A percentile compares a stretch with the other conserved stretches of the same genome.
Conservation (phyloP, 1,140 invertebrate genomes). For the Carcinoscorpius rotundicauda region DNA sequence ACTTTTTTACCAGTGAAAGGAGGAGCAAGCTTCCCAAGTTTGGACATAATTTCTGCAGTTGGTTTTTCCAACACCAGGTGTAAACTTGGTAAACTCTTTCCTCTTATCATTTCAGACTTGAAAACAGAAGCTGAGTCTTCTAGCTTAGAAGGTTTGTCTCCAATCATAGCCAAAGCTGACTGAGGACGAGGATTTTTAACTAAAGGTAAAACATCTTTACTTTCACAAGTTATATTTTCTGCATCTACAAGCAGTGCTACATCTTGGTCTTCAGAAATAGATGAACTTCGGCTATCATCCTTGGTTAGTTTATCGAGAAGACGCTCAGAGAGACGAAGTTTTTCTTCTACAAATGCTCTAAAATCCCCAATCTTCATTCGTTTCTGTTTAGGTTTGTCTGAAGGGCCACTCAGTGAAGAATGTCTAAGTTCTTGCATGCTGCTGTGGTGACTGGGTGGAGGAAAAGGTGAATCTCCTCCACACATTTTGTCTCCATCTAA, state of each 20-base stretch:
- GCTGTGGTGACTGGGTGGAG: constrained; percentile 35
- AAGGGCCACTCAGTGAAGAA: constrained; percentile 33
- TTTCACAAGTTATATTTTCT: constrained; percentile 36
- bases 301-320: constrained; percentile 76
- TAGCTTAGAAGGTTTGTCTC: constrained; percentile 16
- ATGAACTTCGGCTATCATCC: constrained; percentile 29
- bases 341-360: constrained; percentile 78
- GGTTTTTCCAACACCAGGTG: constrained; percentile 18
- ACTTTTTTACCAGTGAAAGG: constrained; percentile 12
- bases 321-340: constrained; percentile 77
- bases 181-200: constrained; percentile 44
- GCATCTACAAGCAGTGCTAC: constrained; percentile 17
- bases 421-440: constrained; percentile 34
- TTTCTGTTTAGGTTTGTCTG: constrained; percentile 60
- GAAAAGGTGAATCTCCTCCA: constrained; percentile 36
- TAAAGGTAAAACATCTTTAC: constrained; percentile 42
- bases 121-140: constrained; percentile 10
- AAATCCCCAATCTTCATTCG: constrained; percentile 78
- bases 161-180: constrained; percentile 47
- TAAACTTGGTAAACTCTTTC: constrained; percentile 88
- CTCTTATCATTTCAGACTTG: constrained; percentile 52
- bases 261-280: constrained; percentile 24
- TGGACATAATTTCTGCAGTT: background rate
- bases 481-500: constrained; percentile 17
- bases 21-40: constrained; percentile 1